Base-by-base conservation (phyloP, 2,888 invertebrate species). In the Standfussiana lucernea region DNA sequence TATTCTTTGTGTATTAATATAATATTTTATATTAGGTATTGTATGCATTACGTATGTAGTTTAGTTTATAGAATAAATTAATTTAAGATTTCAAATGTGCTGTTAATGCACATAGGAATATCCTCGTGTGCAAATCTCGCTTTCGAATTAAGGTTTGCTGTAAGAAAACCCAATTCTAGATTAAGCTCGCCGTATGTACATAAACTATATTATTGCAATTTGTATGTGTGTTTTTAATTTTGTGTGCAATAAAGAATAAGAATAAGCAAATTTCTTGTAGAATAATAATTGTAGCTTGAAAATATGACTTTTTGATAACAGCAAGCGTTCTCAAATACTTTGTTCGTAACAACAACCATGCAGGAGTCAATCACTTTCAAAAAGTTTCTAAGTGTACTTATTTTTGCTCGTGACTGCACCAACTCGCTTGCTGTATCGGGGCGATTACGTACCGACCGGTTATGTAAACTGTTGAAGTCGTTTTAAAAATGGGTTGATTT, bases 381-480 rank as follows among this genome's bases (percentile, higher is more conserved):
- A 7, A 56, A 28, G 56, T 28, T 56, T 28, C 0, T 50, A 50
- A 28, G 13, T 28, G 2, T 28, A 59, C 18, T 18, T 32, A 32
- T 32, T 59, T 32, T 2, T 21, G 18, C 0, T 21, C 21, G 3
- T 59, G 8, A 4, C 4, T 56, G 28, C 32, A 59, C 59, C 59
- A 32, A 32, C 18, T 8, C 18, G 32, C 7, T 28, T n/a, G 28
- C 28, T 59, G 32, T 42, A 75, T 56, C n/a, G 37, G 7, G 4
- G 18, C 24, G 70, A 50, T 77, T 79, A 64, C 64, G 47, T 87
- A 80, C 45, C 28, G 15, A 8, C n/a, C 56, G 40, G 50, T 50
- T 83, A 70, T 5, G 62, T 79, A 59, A 80, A 73, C 70, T 45
- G 65, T 45, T 61, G 45, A 53, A 65, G 24, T 77, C 42, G 35